Evolutionary conservation across 2,888 invertebrate genomes (phyloP).

Genomic region (Esperia sulphurella): DNA sequence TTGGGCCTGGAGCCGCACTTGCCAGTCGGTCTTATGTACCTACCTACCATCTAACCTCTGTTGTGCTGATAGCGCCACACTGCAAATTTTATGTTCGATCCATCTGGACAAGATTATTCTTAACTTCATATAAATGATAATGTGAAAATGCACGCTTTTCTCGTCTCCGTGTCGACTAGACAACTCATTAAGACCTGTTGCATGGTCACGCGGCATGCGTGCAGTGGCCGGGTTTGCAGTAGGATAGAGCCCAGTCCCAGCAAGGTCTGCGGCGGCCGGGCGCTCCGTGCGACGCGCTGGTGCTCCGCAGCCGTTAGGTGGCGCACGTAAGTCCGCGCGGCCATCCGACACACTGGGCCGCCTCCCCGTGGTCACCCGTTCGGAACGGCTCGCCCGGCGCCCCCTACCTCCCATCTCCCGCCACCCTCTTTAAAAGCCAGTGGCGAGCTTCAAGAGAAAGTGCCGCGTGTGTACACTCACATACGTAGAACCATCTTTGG

Average conservation of each 20-base stretch:
- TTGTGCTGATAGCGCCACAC: neutral
- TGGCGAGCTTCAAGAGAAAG: constrained; percentile 81
- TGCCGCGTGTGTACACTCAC: constrained; percentile 78
- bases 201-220: constrained; percentile 6
- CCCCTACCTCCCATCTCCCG: constrained; percentile 43
- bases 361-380: constrained; percentile 80
- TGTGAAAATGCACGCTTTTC: neutral
- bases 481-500: constrained; percentile 75
- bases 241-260: constrained; percentile 8
- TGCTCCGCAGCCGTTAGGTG: constrained; percentile 28
- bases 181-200: neutral
- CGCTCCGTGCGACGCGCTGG: constrained; percentile 12
- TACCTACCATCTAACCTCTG: neutral
- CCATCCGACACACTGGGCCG: constrained; percentile 43
- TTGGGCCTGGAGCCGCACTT: too few species aligned
- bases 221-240: constrained; percentile 12
- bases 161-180: too few species aligned
- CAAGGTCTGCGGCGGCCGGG: constrained; percentile 14
- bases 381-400: constrained; percentile 59
- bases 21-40: too few species aligned
- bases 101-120: neutral
- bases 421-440: constrained; percentile 79
- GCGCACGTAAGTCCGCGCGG: constrained; percentile 45
- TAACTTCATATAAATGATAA: neutral
- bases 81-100: neutral